Percentiles rank a stretch among this genome's conserved stretches.
Evolutionary conservation across 2,888 invertebrate species (phyloP).

Genomic region (Drosophila fungiperda): DNA sequence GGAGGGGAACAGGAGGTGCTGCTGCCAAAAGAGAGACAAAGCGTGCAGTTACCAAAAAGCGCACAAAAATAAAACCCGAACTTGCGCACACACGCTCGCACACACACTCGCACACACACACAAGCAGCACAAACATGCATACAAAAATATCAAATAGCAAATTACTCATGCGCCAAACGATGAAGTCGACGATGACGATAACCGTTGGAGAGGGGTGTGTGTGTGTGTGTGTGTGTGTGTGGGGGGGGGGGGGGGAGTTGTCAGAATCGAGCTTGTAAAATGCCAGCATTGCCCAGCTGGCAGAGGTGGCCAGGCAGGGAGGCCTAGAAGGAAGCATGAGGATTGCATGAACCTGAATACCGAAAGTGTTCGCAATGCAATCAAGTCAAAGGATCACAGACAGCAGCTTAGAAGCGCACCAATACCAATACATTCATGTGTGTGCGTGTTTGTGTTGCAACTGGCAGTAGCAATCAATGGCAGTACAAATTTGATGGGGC

Average conservation of each 20-base stretch:
- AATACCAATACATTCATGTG: not conserved
- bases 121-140: slow-evolving; percentile 27
- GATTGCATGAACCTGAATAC: slow-evolving; percentile 18
- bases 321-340: not conserved
- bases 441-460: not conserved
- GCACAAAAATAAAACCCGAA: slow-evolving; percentile 57
- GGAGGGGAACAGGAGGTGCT: not conserved
- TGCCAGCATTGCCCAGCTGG: not conserved
- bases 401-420: slow-evolving; percentile 25
- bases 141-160: slow-evolving; percentile 79
- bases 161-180: slow-evolving; percentile 74
- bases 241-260: not conserved
- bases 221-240: too few species aligned
- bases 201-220: too few species aligned
- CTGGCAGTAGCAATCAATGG: slow-evolving; percentile 2
- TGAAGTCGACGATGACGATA: slow-evolving; percentile 31
- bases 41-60: slow-evolving; percentile 66
- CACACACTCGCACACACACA: slow-evolving; percentile 16
- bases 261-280: slow-evolving; percentile 16
- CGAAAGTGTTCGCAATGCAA: slow-evolving; percentile 13
- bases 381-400: slow-evolving; percentile 10
- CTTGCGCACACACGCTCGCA: slow-evolving; percentile 29
- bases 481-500: slow-evolving; percentile 6
- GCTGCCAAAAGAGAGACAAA: slow-evolving; percentile 19
- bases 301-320: not conserved